Evolutionary conservation across 2,888 invertebrate genomes (phyloP).

Genomic region (Exocentrus adspersus): DNA sequence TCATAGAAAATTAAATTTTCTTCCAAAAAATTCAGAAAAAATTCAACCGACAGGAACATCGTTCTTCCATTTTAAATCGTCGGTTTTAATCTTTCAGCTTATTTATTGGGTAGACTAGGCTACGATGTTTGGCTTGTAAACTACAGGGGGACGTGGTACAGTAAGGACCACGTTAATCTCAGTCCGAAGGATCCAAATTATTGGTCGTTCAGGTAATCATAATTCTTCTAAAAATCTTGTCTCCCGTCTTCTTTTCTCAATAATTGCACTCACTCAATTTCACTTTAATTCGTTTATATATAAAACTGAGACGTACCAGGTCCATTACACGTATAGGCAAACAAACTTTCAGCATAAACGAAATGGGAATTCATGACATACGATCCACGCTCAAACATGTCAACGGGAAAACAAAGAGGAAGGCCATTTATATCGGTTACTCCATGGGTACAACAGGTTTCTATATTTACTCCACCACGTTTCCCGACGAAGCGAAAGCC

Average conservation of each 20-base stretch:
- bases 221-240: neutral
- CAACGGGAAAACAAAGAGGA: conserved; percentile 30
- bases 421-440: conserved; percentile 41
- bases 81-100: too few relatives aligned
- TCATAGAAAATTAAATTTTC: too few relatives aligned
- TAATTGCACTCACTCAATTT: neutral
- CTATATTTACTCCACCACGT: conserved; percentile 34
- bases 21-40: too few relatives aligned
- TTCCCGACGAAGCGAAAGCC: conserved; percentile 33
- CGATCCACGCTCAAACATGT: conserved; percentile 33
- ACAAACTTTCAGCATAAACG: conserved; percentile 38
- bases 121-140: conserved; percentile 67
- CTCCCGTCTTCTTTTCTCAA: neutral
- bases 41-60: too few relatives aligned
- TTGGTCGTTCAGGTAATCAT: conserved; percentile 43
- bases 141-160: conserved; percentile 48
- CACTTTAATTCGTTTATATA: too few relatives aligned
- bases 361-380: conserved; percentile 41
- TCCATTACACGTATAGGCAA: too few relatives aligned
- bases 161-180: conserved; percentile 42
- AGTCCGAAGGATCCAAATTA: conserved; percentile 37
- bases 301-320: too few relatives aligned
- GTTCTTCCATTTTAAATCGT: too few relatives aligned
- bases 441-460: conserved; percentile 39
- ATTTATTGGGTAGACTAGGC: conserved; percentile 63